Percentiles rank a stretch among this genome's conserved stretches.
phyloP scores from a whole-genome alignment of 1,140 invertebrate genomes.

The Nasonia longicornis region DNA sequence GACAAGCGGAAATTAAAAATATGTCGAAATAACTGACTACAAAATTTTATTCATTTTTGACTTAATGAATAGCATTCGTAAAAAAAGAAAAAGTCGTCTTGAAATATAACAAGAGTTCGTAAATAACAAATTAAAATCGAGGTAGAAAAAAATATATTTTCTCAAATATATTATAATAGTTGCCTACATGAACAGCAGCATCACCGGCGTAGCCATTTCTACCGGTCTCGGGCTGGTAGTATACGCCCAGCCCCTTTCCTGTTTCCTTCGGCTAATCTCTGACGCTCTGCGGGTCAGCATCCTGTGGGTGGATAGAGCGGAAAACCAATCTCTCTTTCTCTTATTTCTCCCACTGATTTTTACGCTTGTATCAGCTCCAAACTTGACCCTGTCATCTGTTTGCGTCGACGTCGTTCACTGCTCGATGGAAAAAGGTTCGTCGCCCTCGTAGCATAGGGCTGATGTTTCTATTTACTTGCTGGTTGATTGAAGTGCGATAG shows the following conservation, averaged over 20 bases:
- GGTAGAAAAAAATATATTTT: neutral
- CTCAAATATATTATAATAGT: neutral
- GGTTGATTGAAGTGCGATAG: too few species aligned
- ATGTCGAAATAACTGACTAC: too few species aligned
- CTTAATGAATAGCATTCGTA: too few species aligned
- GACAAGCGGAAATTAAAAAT: too few species aligned
- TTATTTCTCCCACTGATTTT: neutral
- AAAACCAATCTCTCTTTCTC: conserved; percentile 11
- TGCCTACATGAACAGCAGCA: too few species aligned
- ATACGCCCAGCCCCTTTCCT: conserved; percentile 60
- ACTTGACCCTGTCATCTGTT: neutral
- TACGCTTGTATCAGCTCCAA: neutral
- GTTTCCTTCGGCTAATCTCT: conserved; percentile 55
- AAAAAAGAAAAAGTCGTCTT: too few species aligned
- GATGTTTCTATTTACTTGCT: too few species aligned
- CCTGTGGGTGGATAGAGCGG: conserved; percentile 54
- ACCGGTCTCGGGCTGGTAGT: too few species aligned
- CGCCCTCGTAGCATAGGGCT: neutral
- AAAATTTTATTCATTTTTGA: too few species aligned
- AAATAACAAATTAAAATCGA: too few species aligned
- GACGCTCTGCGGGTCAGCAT: conserved; percentile 50
- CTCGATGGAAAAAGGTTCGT: neutral
- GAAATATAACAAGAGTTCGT: too few species aligned
- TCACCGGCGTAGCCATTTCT: too few species aligned
- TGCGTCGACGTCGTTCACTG: neutral